Evolutionary conservation across 2,797 vertebrate genomes (phyloP), one percentile per base, ranked within the genome.

Genomic region (Lophura swinhoii): DNA sequence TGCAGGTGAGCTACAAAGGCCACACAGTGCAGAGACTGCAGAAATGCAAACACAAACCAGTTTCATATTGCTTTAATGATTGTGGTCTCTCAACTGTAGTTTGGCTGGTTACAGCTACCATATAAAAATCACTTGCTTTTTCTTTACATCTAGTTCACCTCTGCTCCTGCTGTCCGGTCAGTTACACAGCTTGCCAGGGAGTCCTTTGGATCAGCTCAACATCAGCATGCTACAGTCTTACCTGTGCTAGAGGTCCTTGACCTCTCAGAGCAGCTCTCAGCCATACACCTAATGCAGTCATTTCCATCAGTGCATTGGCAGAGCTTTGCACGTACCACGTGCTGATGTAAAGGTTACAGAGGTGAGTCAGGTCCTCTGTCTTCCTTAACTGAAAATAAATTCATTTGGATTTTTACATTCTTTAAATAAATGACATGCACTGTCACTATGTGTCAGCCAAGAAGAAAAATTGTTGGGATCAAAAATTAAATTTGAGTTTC

Each of bases 241-340:
- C 48, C 43, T 88, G 11, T 5, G 4, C 55, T 43, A 51, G 53
- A 89, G 46, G 75, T 71, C 24, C 75, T 83, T 91, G 49, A 17
- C 33, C 63, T 82, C 78, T 70, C 56, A 76, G 51, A 82, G 74
- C 43, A 37, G 56, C 55, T 80, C 56, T 7, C 55, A 69, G 76
- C 41, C 69, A 80, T 41, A 16, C 33, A 44, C 46, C 60, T 71
- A 28, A 20, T 13, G 46, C 69, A 55, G 71, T 39, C 49, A 15
- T 89, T 92, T 66, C 69, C 73, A 80, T 20, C 72, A 49, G 80
- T 9, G 22, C 2, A 23, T 2, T n/a, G 33, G 73, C 63, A 69
- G 13, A 16, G 28, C 46, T 78, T 41, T n/a, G 58, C 66, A 48
- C 28, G 0, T 26, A 29, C 75, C 68, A 53, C 0, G 0, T 59